Evolutionary conservation across 2,888 invertebrate species (phyloP), one percentile per base, ranked within the genome.

Genomic region (Polydrusus cervinus): DNA sequence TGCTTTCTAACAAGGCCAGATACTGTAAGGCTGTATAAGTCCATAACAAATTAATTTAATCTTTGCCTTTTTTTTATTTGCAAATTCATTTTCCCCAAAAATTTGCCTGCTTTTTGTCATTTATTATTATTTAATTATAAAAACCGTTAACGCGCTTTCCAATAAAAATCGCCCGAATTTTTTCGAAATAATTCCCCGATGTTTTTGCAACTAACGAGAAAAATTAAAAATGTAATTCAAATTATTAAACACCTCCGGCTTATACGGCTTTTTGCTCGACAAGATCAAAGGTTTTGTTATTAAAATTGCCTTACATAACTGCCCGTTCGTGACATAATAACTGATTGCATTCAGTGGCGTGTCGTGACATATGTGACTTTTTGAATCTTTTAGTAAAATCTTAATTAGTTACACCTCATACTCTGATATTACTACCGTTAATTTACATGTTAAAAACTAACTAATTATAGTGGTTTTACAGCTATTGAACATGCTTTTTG

Each of bases 191-290:
- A 18, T 25, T n/a, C 53, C 25, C 53, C 25, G 6, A 53, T 53
- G 25, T 53, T 51, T n/a, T 5, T 30, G 9, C 18, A 11, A 16
- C 34, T 38, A 38, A 60, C 16, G 18, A 38, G 57, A 60, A 38
- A 60, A 60, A 38, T 60, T 60, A 60, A 60, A 60, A 60, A 60
- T 60, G 16, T 60, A 30, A 18, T 38, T 38, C 57, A 60, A 60
- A 60, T 60, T 60, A 60, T 60, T 60, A 60, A 60, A 60, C 57
- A 60, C 57, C 57, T 60, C 38, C 18, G 38, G 57, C 57, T 16
- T 18, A 14, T 53, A 14, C 38, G n/a, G 57, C 38, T 34, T 57
- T 57, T 57, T 34, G 34, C 38, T 38, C 57, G 10, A 11, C 38
- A 11, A 60, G 57, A 60, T 60, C 57, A 60, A 60, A 55, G 55